Evolutionary conservation across 2,888 invertebrate species (phyloP), one percentile per base, ranked within the genome.

Genomic region (Apodemia duryi): DNA sequence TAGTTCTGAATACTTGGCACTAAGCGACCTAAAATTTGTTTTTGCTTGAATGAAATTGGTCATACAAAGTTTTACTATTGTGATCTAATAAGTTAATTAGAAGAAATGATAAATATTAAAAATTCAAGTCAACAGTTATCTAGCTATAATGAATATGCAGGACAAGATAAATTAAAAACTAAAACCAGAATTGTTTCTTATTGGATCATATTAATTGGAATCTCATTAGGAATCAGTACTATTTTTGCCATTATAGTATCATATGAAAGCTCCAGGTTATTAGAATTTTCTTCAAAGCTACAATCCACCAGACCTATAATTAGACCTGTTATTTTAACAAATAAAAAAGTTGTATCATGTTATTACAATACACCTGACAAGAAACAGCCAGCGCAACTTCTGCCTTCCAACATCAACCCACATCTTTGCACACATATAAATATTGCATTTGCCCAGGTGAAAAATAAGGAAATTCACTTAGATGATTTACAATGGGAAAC

Each of bases 361-460:
- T 97, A 97, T 84, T 96, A 96, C 83, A 93, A 93, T 70, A 89
- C 94, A 68, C 94, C 95, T 5, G 74, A 71, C 65, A 74, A 75
- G 65, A 79, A 81, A 68, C 60, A 63, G 21, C 67, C 28, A 11
- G 5, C 65, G n/a, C 78, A 83, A 70, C 84, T 95, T 65, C 78
- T 84, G 75, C 94, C 95, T 6, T 77, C 84, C 49, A 85, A 92
- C 73, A 93, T 97, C 43, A 94, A 96, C 77, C 94, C 96, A 35
- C 83, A 93, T 74, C 88, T 97, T 66, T 98, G 97, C 81, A 96
- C 97, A 1, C 97, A 97, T 84, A 94, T 97, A 68, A 96, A 96
- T 80, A 86, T 97, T 66, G 97, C 95, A 60, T 95, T 96, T 88
- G 95, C 95, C 32, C 80, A 82, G 67, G 90, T 97, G 54, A 78